Evolutionary conservation across 2,888 invertebrate species (phyloP), one percentile per base, ranked within the genome.

Genomic region (Papilio protenor): DNA sequence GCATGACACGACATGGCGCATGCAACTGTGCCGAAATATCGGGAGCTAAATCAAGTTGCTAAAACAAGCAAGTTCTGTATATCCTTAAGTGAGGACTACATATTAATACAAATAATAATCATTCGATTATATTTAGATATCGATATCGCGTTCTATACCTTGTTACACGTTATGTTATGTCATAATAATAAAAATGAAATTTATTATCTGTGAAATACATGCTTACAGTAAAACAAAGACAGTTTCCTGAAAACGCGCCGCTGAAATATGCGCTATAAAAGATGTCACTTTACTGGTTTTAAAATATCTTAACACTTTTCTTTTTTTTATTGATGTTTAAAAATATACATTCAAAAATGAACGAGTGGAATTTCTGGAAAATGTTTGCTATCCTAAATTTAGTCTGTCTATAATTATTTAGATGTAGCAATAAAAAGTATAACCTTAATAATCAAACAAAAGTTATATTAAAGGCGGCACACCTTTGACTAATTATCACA

Each of bases 241-340:
- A 16, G 40, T 55, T 78, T 71, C 77, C 59, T 75, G 52, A 64
- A 61, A 64, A 71, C 27, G 55, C 21, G 27, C 14, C 33, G 59
- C 61, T 75, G 61, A 77, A 64, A 75, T 71, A 71, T 72, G 57
- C n/a, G 47, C 77, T 52, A 70, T 77, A 74, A 75, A 74, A 74
- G 52, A 52, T 75, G 70, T 59, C 61, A 49, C 55, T 18, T 47
- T 47, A 52, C 21, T 59, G 12, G 55, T 69, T 47, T 69, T 73
- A 45, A 71, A 71, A 71, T 71, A 70, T 61, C 2, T 61, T n/a
- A 40, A 73, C 59, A 73, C 33, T 33, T 33, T 59, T 45, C 55
- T 59, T 47, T 18, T 61, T 52, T 52, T 11, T 33, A n/a, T 45
- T n/a, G 1, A 2, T 27, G 33, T 33, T 6, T 72, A 70, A 70